Evolutionary conservation across 2,797 vertebrate genomes (phyloP), one percentile per base, ranked within the genome.

Genomic region (Acanthis flammea): DNA sequence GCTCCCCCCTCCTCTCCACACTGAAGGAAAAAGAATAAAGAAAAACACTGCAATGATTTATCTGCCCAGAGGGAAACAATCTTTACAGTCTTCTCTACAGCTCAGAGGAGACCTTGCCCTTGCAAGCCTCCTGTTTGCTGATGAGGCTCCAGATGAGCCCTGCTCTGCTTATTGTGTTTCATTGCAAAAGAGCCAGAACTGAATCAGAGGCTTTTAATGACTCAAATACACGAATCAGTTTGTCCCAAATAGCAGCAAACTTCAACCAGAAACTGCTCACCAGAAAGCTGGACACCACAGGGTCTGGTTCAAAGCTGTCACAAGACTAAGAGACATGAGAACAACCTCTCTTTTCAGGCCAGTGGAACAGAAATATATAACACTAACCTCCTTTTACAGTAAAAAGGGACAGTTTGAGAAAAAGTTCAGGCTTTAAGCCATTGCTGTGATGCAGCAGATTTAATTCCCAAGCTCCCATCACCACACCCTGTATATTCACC

Each of bases 61-160:
- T 97, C 90, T 94, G 94, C 95, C 95, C 90, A 81, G 94, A 94
- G 94, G 91, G 96, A 92, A 96, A 88, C 83, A 81, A 94, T 84
- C 92, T 91, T 94, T 91, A 88, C 80, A 70, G 94, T 78, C 89
- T 90, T 94, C 82, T 94, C 76, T 90, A 75, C 63, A 86, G 89
- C 94, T 96, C 94, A 96, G 92, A 95, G 95, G 94, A 94, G 94
- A 96, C 89, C 79, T 92, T 95, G 94, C 85, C 92, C 95, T 94
- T 94, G 91, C 92, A 95, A 95, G 94, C 79, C 87, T 95, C 79
- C 47, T 93, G 91, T 79, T 96, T 94, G 94, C 94, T 92, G 95
- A 96, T 94, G 94, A 96, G 90, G 79, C 92, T 96, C 89, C 95
- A 76, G 87, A 92, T 31, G 89, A 94, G 86, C 21, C 58, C 84